Conservation (phyloP, 2,113 vertebrate species). For the Hepsetus odoe region DNA sequence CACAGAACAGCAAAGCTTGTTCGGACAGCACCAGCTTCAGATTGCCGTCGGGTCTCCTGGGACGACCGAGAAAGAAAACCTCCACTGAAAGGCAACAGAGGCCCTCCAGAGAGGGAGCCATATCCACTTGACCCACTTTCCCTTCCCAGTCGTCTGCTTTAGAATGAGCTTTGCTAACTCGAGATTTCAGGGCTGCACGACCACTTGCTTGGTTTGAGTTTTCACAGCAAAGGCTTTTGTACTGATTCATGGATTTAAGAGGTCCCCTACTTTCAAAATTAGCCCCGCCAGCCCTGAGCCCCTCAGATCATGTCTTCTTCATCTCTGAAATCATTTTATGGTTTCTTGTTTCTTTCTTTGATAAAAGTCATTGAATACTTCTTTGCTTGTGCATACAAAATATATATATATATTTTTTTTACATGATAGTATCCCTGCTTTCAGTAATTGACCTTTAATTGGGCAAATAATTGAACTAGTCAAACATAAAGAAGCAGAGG, state of each 20-base stretch:
- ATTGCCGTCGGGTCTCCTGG: background rate
- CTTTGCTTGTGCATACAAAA: too few relatives aligned
- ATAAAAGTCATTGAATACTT: too few relatives aligned
- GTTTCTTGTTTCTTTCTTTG: too few relatives aligned
- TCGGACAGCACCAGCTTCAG: background rate
- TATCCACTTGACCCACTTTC: slow-evolving; percentile 51
- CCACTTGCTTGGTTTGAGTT: slow-evolving; percentile 27
- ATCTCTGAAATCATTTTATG: too few relatives aligned
- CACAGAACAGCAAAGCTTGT: background rate
- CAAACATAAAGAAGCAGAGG: too few relatives aligned
- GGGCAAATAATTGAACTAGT: too few relatives aligned
- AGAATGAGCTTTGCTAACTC: background rate
- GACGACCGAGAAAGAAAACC: background rate
- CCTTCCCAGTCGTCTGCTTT: slow-evolving; percentile 32
- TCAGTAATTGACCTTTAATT: too few relatives aligned
- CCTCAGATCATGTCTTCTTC: background rate
- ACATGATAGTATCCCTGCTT: too few relatives aligned
- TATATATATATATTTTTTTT: too few relatives aligned
- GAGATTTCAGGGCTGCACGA: slow-evolving; percentile 18
- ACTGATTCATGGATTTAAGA: slow-evolving; percentile 21
- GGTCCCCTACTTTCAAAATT: slow-evolving; percentile 21
- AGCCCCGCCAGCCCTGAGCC: background rate
- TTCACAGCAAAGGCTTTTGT: slow-evolving; percentile 25
- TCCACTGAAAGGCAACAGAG: slow-evolving; percentile 35
- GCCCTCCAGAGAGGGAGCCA: slow-evolving; percentile 43